Evolutionary conservation across 2,888 invertebrate species (phyloP).

Genomic region (Clusia tigrina): DNA sequence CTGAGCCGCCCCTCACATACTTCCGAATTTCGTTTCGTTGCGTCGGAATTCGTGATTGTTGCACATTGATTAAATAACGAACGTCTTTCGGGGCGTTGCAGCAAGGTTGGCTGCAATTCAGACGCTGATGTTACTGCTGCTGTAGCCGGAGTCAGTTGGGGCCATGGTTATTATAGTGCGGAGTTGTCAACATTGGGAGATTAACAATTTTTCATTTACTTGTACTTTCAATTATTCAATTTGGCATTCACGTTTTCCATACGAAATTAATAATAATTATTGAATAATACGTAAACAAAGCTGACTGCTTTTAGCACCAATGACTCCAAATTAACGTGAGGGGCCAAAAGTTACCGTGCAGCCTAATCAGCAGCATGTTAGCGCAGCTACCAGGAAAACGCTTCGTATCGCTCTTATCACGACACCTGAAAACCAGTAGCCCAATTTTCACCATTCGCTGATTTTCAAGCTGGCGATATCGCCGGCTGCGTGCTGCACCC

Average conservation of each 20-base stretch:
- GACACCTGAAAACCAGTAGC: too few species aligned
- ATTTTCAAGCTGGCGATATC: not conserved
- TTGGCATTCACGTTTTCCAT: too few species aligned
- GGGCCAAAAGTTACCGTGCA: not conserved
- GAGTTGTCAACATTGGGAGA: not conserved
- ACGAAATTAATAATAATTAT: too few species aligned
- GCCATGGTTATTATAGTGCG: not conserved
- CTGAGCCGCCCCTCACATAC: slow-evolving; percentile 50
- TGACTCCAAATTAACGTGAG: not conserved
- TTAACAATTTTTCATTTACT: not conserved
- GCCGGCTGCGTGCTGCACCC: slow-evolving; percentile 23
- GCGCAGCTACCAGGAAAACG: not conserved
- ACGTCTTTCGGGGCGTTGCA: not conserved
- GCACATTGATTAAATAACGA: not conserved
- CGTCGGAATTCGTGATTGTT: not conserved
- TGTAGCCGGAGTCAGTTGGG: too few species aligned
- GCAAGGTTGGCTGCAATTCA: slow-evolving; percentile 1
- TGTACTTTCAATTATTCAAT: not conserved
- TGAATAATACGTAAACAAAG: too few species aligned
- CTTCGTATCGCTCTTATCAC: too few species aligned
- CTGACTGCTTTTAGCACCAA: too few species aligned
- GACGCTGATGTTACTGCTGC: not conserved
- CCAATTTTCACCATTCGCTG: too few species aligned
- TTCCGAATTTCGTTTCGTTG: slow-evolving; percentile 41
- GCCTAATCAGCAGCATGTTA: not conserved